Conservation (phyloP, 30 jellyfish, hydroid and myxozoan genomes). For the Aurelia coerulea region DNA sequence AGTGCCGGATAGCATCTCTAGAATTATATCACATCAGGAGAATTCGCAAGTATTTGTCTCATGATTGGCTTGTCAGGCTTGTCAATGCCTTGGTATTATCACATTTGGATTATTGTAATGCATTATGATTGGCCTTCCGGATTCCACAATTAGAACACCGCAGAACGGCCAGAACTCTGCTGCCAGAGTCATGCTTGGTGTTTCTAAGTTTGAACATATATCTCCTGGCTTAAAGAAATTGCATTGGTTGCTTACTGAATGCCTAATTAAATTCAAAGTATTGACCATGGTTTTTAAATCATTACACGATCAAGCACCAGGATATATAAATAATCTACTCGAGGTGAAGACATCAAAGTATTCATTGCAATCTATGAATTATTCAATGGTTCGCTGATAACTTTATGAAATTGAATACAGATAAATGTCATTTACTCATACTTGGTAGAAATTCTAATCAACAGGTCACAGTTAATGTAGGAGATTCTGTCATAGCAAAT, state of each 20-base stretch:
- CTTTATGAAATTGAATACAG: too few relatives aligned
- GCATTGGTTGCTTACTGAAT: constrained; percentile 42
- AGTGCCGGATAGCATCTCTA: constrained; percentile 46
- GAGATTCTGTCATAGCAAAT: too few relatives aligned
- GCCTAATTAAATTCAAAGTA: constrained; percentile 31
- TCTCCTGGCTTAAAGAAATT: constrained; percentile 29
- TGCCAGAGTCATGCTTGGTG: constrained; percentile 46
- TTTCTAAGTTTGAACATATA: constrained; percentile 8
- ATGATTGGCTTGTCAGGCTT: constrained; percentile 48
- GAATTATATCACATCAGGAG: constrained; percentile 19
- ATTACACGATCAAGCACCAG: constrained; percentile 55
- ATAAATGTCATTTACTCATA: too few relatives aligned
- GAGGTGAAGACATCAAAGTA: constrained; percentile 56
- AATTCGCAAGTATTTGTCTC: constrained; percentile 53
- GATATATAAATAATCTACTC: constrained; percentile 29
- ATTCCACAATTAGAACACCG: constrained; percentile 25
- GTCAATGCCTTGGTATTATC: constrained; percentile 50
- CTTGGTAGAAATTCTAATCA: too few relatives aligned
- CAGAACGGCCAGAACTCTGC: constrained; percentile 53
- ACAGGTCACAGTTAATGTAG: too few relatives aligned
- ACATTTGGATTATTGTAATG: constrained; percentile 41
- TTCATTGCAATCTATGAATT: constrained; percentile 47
- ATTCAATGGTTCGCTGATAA: too few relatives aligned
- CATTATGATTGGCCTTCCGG: constrained; percentile 33
- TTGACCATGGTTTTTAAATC: background rate